Base-by-base conservation (phyloP, 2,888 invertebrate species). In the Mactromeris polynyma region DNA sequence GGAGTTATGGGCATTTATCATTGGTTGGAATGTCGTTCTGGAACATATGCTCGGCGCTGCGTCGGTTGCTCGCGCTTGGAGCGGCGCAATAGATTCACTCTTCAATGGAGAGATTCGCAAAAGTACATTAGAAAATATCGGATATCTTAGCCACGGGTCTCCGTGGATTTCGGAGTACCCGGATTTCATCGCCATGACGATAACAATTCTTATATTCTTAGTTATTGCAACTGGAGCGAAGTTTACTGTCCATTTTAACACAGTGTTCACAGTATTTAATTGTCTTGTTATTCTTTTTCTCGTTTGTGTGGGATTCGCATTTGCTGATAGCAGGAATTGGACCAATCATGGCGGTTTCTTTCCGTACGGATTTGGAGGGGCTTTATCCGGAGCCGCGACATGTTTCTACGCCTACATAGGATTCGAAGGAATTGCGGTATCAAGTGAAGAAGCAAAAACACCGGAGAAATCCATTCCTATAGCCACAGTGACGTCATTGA, bases 321-420 rank as follows among this genome's bases (percentile, higher is more conserved):
- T 98, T 96, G 98, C 98, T 0, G 98, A 99, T 94, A 97, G 98
- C 19, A 97, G 97, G 7, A 99, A 99, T 95, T 99, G 99, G 99
- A 98, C 98, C 0, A 97, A 93, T 73, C 87, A 91, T 46, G 95
- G 97, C 46, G 96, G 96, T 7, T 97, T 97, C 93, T 94, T 97
- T 90, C 97, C 97, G 0, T 96, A 95, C 90, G 97, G 97, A 0
- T 96, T 96, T 64, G 93, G 93, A 21, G 97, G 97, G 46, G 95
- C 97, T 79, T 90, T 97, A 46, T 95, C 96, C 31, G 97, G 97
- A 1, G 96, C 97, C 0, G 96, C 96, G 0, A 96, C 96, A 14
- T 97, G 97, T 88, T 97, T 97, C 93, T 97, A 96, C 92, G 97
- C 97, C 9, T 97, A 96, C 91, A 96, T 96, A 38, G 96, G 96